A percentile compares a stretch with the other conserved stretches of the same genome.
Evolutionary conservation across 1,140 invertebrate species (phyloP).

Genomic region (Scaptomyza pallida): DNA sequence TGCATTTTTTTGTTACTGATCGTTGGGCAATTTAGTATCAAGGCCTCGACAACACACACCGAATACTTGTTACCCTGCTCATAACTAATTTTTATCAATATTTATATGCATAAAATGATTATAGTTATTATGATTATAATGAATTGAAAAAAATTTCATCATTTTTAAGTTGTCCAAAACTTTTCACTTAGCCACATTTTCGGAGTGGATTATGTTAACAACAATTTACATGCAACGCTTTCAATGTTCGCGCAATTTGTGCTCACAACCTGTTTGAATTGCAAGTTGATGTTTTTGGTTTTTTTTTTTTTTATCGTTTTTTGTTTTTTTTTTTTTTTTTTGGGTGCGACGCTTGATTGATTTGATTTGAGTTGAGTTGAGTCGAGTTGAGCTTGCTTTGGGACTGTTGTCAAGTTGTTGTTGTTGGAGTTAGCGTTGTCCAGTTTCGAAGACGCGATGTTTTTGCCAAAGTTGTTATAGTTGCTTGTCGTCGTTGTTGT

Average conservation of each 20-base stretch:
- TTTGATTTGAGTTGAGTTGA: slow-evolving; percentile 47
- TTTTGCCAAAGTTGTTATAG: slow-evolving; percentile 36
- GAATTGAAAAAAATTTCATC: no score
- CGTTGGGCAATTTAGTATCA: slow-evolving; percentile 1
- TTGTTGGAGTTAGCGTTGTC: slow-evolving; percentile 1
- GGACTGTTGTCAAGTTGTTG: slow-evolving; percentile 24
- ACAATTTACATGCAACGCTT: slow-evolving; percentile 35
- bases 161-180: background rate
- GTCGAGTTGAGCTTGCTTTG: slow-evolving; percentile 23
- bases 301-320: slow-evolving; percentile 5
- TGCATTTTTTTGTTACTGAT: slow-evolving; percentile 10
- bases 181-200: background rate
- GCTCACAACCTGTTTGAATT: slow-evolving; percentile 41
- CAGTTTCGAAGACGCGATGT: slow-evolving; percentile 32
- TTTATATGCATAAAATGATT: no score
- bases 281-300: slow-evolving; percentile 20
- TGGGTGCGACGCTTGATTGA: slow-evolving; percentile 52
- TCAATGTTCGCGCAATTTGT: slow-evolving; percentile 12
- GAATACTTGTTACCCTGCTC: slow-evolving; percentile 4
- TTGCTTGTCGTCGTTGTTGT: slow-evolving; percentile 34
- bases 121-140: no score
- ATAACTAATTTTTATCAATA: no score
- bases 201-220: background rate
- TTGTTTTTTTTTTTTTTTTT: slow-evolving; percentile 18
- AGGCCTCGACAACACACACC: background rate